These are phyloP conservation scores for Drosophila asahinai DNA, from an alignment of 1,140 invertebrate species.

Conservation along the genomic window DNA sequence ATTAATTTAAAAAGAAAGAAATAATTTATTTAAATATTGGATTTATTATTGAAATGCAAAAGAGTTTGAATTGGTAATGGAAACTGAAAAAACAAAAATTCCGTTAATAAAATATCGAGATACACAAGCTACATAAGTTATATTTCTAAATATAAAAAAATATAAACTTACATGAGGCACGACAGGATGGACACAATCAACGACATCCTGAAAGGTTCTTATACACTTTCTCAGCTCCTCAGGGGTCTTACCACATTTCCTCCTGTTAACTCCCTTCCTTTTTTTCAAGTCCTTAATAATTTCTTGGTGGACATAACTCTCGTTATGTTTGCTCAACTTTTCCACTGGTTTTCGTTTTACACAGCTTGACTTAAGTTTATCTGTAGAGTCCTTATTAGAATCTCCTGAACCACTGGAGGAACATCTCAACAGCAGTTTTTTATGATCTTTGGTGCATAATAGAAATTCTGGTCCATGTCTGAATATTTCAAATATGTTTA, in stretches of 20 bases:
- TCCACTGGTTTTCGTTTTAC: neutral
- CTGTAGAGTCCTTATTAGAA: neutral
- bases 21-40: too few species aligned
- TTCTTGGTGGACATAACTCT: neutral
- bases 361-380: neutral
- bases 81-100: neutral
- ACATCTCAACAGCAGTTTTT: neutral
- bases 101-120: neutral
- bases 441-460: neutral
- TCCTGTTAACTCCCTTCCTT: neutral
- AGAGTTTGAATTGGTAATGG: too few species aligned
- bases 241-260: neutral
- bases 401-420: neutral
- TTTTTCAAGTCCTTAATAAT: neutral
- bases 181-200: conserved; percentile 28
- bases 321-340: neutral
- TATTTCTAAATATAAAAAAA: neutral
- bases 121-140: neutral
- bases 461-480: neutral
- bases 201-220: conserved; percentile 22
- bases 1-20: too few species aligned
- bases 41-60: too few species aligned
- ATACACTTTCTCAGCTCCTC: conserved; percentile 28
- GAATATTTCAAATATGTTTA: neutral
- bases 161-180: conserved; percentile 40